phyloP scores from a whole-genome alignment of 1,140 invertebrate species.

The Bombus balteatus region DNA sequence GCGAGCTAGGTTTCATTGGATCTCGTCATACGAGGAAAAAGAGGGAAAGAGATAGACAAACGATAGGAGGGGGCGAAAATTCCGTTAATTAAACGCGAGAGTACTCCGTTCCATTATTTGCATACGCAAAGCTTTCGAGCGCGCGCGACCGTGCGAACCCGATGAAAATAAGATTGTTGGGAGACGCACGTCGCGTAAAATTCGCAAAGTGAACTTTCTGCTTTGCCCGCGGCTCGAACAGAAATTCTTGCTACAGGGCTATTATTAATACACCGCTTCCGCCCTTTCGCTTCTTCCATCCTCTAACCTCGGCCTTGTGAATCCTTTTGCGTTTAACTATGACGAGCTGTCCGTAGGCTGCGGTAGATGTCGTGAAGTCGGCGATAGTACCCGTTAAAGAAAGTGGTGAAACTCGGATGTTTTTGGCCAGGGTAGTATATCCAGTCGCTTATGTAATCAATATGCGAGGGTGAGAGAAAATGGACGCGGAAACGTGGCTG shows the following conservation, averaged over 20 bases:
- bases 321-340: slow-evolving; percentile 19
- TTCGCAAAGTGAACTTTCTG: slow-evolving; percentile 1
- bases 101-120: slow-evolving; percentile 20
- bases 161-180: slow-evolving; percentile 9
- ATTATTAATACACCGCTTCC: slow-evolving; percentile 39
- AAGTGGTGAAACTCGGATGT: slow-evolving; percentile 51
- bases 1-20: not conserved
- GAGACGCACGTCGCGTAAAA: slow-evolving; percentile 1
- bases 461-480: slow-evolving; percentile 66
- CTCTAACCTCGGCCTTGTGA: too few relatives aligned
- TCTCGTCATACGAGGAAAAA: not conserved
- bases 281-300: not conserved
- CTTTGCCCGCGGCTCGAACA: not conserved
- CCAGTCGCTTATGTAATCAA: slow-evolving; percentile 77
- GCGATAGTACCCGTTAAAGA: not conserved
- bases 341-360: not conserved
- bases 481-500: slow-evolving; percentile 35
- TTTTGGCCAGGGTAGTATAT: slow-evolving; percentile 74
- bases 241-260: not conserved
- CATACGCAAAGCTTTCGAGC: not conserved
- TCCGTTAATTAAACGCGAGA: slow-evolving; percentile 35
- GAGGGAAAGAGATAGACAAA: not conserved
- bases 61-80: not conserved
- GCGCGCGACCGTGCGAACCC: not conserved
- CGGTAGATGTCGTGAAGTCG: not conserved